A percentile compares a stretch with the other conserved stretches of the same genome.
Conservation (phyloP, 2,113 vertebrate species). For the Lota lota region DNA sequence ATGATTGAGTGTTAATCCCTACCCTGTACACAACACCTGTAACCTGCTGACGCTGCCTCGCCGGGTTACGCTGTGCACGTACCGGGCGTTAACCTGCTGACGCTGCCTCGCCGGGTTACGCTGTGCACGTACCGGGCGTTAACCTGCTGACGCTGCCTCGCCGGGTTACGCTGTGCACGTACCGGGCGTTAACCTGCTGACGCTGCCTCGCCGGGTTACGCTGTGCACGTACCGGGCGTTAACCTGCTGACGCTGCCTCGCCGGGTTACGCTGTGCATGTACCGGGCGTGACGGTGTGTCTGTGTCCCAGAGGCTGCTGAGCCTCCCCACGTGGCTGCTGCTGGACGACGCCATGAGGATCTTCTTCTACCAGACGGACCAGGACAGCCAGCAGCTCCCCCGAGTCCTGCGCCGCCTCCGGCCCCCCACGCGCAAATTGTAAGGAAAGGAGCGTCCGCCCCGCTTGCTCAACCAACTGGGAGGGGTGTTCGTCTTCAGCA, state of each 20-base stretch:
- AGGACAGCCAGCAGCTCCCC: constrained; percentile 82
- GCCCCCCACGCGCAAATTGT: constrained; percentile 80
- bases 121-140: neutral
- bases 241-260: too few relatives aligned
- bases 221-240: too few relatives aligned
- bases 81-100: too few relatives aligned
- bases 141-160: too few relatives aligned
- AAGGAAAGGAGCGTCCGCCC: constrained; percentile 25
- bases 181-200: too few relatives aligned
- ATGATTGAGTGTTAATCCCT: too few relatives aligned
- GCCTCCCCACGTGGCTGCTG: constrained; percentile 83
- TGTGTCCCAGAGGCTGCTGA: constrained; percentile 75
- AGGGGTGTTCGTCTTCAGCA: neutral
- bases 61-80: too few relatives aligned
- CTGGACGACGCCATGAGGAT: constrained; percentile 84
- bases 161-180: neutral
- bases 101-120: neutral
- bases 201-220: too few relatives aligned
- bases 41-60: too few relatives aligned
- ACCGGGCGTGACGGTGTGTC: neutral
- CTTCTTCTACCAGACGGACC: constrained; percentile 89
- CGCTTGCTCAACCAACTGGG: neutral
- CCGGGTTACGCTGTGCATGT: neutral
- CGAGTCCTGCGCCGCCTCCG: constrained; percentile 84
- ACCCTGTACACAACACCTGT: too few relatives aligned